Percentiles rank a stretch among this genome's conserved stretches.
These are phyloP conservation scores for Drosophila paranaensis DNA, from an alignment of 2,888 invertebrate species.

Conservation along the genomic window DNA sequence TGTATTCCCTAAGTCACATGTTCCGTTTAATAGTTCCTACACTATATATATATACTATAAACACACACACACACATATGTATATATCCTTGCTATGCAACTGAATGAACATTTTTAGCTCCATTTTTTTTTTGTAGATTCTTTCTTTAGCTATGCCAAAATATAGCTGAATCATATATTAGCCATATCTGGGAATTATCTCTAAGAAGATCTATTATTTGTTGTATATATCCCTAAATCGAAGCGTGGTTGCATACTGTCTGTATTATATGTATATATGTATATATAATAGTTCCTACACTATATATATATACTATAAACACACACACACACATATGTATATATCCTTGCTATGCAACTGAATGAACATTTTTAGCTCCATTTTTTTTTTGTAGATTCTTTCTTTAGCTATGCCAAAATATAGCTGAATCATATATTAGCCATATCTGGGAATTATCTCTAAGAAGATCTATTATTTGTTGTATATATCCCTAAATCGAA, in stretches of 20 bases:
- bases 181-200: neutral
- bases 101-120: neutral
- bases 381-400: neutral
- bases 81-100: constrained; percentile 7
- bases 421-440: neutral
- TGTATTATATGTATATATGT: constrained; percentile 10
- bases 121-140: neutral
- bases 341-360: constrained; percentile 7
- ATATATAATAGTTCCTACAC: constrained; percentile 7
- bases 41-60: constrained; percentile 8
- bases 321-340: constrained; percentile 1
- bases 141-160: neutral
- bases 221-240: neutral
- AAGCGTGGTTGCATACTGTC: constrained; percentile 9
- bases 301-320: constrained; percentile 7
- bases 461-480: neutral
- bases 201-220: neutral
- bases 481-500: neutral
- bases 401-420: neutral
- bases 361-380: neutral
- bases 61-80: constrained; percentile 3
- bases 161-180: neutral
- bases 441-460: neutral
- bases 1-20: constrained; percentile 12
- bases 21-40: constrained; percentile 14